Base-by-base conservation (phyloP, 2,797 vertebrate genomes). In the Cuniculus paca region DNA sequence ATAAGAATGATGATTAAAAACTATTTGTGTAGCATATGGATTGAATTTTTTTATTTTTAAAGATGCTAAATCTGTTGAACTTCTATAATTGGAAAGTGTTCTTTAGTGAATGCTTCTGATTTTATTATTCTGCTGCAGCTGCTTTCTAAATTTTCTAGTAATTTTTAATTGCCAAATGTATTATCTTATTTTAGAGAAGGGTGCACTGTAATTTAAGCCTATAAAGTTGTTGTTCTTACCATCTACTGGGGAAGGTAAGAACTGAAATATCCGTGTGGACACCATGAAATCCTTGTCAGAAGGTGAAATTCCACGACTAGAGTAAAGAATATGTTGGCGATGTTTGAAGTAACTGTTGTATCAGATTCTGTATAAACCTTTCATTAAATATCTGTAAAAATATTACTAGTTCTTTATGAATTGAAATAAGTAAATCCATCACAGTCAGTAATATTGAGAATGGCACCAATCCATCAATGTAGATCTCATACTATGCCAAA, bases 41-140 rank as follows among this genome's bases (percentile, higher is more conserved):
- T 87, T 89, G 13, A 52, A 65, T 77, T 68, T 92, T 91, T 83
- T 31, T 96, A 7, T 89, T 91, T 36, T 82, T 65, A 28, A 89
- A 82, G 52, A 70, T 63, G 60, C 13, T 70, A 82, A 87, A 72
- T 42, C 24, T 91, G 12, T 78, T 84, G 10, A 1, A 26, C 5
- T 95, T 83, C 36, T 70, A 19, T 79, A 88, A 91, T 39, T 93
- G 24, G 74, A 83, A 86, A 88, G 34, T 54, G 2, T 17, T 75
- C 8, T 50, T 63, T 6, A 85, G 28, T 84, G 13, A 90, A 78
- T 54, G 4, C 1, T 84, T 75, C 52, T 90, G 48, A 52, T 82
- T 88, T 26, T 24, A 80, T 75, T 94, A 39, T 24, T 58, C 34
- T 42, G 34, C n/a, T 79, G 16, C 20, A 48, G 39, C 52, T 81